Evolutionary conservation across 2,113 vertebrate species (phyloP).

Genomic region (Empidonax traillii): DNA sequence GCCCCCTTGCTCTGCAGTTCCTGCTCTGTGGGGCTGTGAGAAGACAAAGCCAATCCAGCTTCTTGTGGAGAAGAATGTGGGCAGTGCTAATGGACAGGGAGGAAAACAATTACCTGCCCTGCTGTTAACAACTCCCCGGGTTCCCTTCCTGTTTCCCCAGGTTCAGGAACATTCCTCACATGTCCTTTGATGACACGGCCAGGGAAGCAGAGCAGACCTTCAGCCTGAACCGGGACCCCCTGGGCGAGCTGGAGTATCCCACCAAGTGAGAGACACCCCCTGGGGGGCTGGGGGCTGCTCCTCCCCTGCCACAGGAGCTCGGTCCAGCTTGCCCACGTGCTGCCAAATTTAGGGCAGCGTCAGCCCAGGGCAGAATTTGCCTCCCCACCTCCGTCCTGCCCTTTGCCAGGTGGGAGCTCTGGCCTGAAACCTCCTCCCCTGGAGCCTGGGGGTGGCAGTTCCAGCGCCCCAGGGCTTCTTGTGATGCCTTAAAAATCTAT

Average conservation of each 20-base stretch:
- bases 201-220: slow-evolving; percentile 93
- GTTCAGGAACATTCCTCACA: slow-evolving; percentile 95
- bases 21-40: not conserved
- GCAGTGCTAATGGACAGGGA: not conserved
- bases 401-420: not conserved
- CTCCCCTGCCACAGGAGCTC: not conserved
- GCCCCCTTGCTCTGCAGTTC: not conserved
- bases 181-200: slow-evolving; percentile 93
- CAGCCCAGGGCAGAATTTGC: not conserved
- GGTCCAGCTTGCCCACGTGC: rapidly evolving
- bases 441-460: not conserved
- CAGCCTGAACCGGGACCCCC: slow-evolving; percentile 86
- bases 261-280: slow-evolving; percentile 83
- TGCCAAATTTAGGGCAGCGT: rapidly evolving
- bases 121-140: not conserved
- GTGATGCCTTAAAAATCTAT: too few relatives aligned
- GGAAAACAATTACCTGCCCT: not conserved
- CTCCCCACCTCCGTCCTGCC: not conserved
- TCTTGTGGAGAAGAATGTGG: rapidly evolving
- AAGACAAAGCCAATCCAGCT: not conserved
- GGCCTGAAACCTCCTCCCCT: not conserved
- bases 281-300: not conserved
- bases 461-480: not conserved
- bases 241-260: slow-evolving; percentile 91
- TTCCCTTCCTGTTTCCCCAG: slow-evolving; percentile 62